A percentile compares a stretch with the other conserved stretches of the same genome.
Evolutionary conservation across 2,888 invertebrate species (phyloP).

Genomic region (Falcaria lacertinaria): DNA sequence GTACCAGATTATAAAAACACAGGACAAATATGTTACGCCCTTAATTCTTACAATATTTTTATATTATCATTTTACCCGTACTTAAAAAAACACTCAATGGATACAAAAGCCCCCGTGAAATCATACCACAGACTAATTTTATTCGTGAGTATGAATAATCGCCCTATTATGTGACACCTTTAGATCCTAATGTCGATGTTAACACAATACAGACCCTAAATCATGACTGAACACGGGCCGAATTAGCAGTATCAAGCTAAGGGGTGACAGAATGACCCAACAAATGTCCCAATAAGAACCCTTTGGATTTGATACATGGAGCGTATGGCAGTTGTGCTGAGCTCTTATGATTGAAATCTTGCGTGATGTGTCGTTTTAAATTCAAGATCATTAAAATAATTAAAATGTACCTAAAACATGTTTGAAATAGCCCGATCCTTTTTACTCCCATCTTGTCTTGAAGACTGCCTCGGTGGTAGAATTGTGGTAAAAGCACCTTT

Average conservation of each 20-base stretch:
- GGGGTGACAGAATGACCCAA: slow-evolving; percentile 55
- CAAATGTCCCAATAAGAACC: slow-evolving; percentile 51
- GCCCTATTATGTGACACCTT: slow-evolving; percentile 70
- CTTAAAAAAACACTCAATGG: slow-evolving; percentile 50
- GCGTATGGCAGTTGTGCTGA: too few species aligned
- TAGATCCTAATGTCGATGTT: slow-evolving; percentile 69
- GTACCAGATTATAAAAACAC: too few species aligned
- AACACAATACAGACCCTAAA: slow-evolving; percentile 63
- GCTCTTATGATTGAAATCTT: too few species aligned
- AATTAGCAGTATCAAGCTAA: slow-evolving; percentile 40
- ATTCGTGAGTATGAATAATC: slow-evolving; percentile 61
- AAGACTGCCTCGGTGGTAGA: too few species aligned
- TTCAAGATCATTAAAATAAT: too few species aligned
- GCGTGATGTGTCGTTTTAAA: too few species aligned
- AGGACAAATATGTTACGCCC: slow-evolving; percentile 4
- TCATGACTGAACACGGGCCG: slow-evolving; percentile 69
- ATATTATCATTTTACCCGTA: slow-evolving; percentile 34
- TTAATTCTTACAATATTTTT: too few species aligned
- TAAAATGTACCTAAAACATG: too few species aligned
- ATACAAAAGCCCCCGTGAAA: slow-evolving; percentile 50
- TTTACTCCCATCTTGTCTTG: too few species aligned
- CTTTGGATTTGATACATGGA: slow-evolving; percentile 18
- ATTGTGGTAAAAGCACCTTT: too few species aligned
- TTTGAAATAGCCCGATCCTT: too few species aligned
- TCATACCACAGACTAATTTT: slow-evolving; percentile 54